Base-by-base conservation (phyloP, 2,113 vertebrate species). In the Crypturellus undulatus region DNA sequence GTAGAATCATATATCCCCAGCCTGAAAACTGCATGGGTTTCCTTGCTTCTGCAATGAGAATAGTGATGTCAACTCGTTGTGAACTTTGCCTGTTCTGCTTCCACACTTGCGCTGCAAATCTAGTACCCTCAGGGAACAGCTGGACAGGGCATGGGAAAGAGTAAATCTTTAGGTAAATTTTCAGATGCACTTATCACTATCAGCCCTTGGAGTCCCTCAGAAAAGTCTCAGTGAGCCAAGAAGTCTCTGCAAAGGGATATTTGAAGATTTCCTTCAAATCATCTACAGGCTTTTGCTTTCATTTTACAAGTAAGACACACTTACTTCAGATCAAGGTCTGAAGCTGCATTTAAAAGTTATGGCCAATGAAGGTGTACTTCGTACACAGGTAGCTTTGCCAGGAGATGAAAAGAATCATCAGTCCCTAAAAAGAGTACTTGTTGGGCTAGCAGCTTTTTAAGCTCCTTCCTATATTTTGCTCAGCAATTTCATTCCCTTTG, bases 61-160 rank as follows among this genome's bases (percentile, higher is more conserved):
- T 0, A n/a, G 42, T 3, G 2, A 58, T 30, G 43, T 21, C 1
- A 3, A 12, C 32, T 17, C 28, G 6, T 49, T 4, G 0, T 0
- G 0, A 9, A n/a, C 43, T 76, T n/a, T 76, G 38, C 25, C 1
- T 0, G 15, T 20, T 63, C 47, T 65, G 32, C 45, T 73, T 26
- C 49, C 43, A 59, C n/a, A 73, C 28, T 28, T 69, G 28, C 30
- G 91, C 54, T 43, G 47, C 17, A n/a, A 51, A 11, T n/a, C n/a
- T 24, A 5, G n/a, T 49, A 38, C 38, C 38, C 38, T 38, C 38
- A 38, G 38, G 38, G 38, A 38, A 38, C 38, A 9, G 38, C 38
- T 68, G 47, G 22, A 71, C 0, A 3, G 24, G 22, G 34, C 22
- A 77, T 26, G 40, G 11, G 58, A 43, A 79, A 49, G 9, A 34